Conservation (phyloP, 2,797 vertebrate species). For the Tangara arthus region DNA sequence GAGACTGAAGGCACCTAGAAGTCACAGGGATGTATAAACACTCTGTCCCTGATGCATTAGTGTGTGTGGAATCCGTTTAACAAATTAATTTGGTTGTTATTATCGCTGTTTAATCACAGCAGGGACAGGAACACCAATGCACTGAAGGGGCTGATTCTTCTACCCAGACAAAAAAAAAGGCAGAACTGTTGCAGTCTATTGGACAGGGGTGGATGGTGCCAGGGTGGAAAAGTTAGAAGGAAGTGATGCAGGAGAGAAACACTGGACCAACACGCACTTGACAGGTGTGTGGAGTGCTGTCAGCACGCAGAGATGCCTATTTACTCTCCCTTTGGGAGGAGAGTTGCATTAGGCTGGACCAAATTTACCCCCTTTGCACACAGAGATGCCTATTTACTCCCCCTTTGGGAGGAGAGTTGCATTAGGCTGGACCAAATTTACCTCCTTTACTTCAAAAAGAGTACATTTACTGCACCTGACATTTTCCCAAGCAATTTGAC, state of each 20-base stretch:
- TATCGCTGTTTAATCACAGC: background rate
- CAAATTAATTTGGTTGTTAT: background rate
- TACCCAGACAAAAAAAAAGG: background rate
- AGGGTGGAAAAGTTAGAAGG: background rate
- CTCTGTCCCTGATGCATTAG: background rate
- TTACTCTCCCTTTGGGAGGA: background rate
- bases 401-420: background rate
- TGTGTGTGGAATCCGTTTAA: background rate
- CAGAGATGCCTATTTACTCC: background rate
- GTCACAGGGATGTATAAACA: background rate
- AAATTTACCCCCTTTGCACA: background rate
- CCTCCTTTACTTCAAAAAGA: background rate
- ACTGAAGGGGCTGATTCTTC: background rate
- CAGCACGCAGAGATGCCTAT: background rate
- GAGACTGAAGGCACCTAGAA: background rate
- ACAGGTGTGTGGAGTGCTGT: background rate
- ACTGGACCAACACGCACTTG: rapidly evolving
- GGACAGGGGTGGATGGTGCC: background rate
- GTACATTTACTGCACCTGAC: background rate
- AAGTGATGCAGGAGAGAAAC: background rate
- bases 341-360: background rate
- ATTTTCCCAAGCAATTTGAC: background rate
- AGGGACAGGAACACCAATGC: background rate
- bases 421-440: background rate
- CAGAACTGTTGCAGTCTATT: background rate